Evolutionary conservation across 2,797 vertebrate genomes (phyloP), one percentile per base, ranked within the genome.

Genomic region (Buphagus erythrorhynchus): DNA sequence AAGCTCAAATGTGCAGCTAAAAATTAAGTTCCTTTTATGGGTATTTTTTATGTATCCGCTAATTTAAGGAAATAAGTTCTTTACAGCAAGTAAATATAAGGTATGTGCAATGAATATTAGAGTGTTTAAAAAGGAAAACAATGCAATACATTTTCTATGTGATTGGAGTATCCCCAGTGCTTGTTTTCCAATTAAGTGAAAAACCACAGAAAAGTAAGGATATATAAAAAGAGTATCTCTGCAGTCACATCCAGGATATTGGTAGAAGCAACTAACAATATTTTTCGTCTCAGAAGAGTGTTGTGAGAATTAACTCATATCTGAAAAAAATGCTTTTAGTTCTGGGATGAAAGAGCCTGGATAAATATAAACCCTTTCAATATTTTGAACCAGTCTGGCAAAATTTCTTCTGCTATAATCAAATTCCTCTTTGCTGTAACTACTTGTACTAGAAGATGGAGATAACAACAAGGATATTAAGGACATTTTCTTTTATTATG

Each of bases 171-270:
- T 97, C 88, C 88, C 43, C 76, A 84, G 76, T 90, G 86, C 58
- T 94, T 95, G 66, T 81, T 94, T 90, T 93, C 87, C 90, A 95
- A 86, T 94, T 93, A 95, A 95, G 58, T 88, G 85, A 51, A 90
- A 94, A 93, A 62, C 0, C 59, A 77, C 72, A 75, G 76, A 63
- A 94, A 97, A 93, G 33, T 13, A 90, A 59, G 65, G 46, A 78
- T 66, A 35, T 66, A 52, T 66, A 65, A 86, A 75, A 87, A 51
- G 24, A 55, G 2, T 51, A 43, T 94, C 66, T 81, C 69, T 92
- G 58, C 80, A 94, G 75, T 90, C 79, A 69, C 67, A 95, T 75
- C 58, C 83, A 81, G 62, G 76, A 90, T 93, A 94, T 92, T 90
- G 90, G 86, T 68, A 88, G 73, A 78, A 88, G 26, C 69, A 72